Conservation (phyloP, 2,113 vertebrate species). For the Athene noctua region DNA sequence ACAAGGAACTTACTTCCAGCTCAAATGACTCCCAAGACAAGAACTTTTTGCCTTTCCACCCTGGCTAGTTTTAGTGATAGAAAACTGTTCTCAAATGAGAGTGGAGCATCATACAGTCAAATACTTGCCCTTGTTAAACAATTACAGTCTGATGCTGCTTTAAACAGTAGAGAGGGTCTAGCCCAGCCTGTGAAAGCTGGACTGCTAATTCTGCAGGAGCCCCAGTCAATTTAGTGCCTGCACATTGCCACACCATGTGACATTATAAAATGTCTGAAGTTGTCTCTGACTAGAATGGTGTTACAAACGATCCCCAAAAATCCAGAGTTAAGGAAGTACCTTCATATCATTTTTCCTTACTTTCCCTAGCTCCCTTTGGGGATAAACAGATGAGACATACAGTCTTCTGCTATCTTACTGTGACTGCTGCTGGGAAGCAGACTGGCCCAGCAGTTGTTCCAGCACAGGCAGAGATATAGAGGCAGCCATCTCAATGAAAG, state of each 20-base stretch:
- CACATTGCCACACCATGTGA: not conserved
- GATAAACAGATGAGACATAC: not conserved
- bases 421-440: not conserved
- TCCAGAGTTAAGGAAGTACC: not conserved
- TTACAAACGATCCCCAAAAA: not conserved
- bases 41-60: not conserved
- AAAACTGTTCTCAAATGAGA: not conserved
- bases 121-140: not conserved
- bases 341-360: not conserved
- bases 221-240: not conserved
- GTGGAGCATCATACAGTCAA: not conserved
- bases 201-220: not conserved
- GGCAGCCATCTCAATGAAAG: not conserved
- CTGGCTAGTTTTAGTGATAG: not conserved
- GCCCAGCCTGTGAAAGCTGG: not conserved
- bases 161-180: not conserved
- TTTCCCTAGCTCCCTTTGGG: not conserved
- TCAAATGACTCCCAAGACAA: not conserved
- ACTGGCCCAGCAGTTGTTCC: not conserved
- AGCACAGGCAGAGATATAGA: not conserved
- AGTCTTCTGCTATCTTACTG: accelerated
- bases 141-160: not conserved
- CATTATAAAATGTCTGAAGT: not conserved
- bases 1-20: not conserved
- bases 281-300: not conserved